phyloP scores from a whole-genome alignment of 2,888 invertebrate genomes.

The Drosophila neonasuta region DNA sequence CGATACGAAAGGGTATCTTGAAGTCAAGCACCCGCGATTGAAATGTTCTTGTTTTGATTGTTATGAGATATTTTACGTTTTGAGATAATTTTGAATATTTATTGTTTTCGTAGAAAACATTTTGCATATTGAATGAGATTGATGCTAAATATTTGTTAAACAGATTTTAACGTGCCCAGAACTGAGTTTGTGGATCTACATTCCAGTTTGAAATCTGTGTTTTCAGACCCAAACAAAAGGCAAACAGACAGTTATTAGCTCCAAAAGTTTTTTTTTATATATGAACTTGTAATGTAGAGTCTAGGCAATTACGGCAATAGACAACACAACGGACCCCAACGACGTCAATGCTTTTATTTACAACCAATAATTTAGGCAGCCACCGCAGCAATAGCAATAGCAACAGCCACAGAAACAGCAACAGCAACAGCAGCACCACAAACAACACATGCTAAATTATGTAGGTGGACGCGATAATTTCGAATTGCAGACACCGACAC shows the following conservation, averaged over 20 bases:
- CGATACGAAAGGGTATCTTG: not conserved
- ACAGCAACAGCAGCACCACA: conserved; percentile 23
- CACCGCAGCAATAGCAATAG: conserved; percentile 18
- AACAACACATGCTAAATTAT: conserved; percentile 71
- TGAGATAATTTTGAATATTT: not conserved
- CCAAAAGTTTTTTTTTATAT: not conserved
- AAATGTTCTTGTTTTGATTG: not conserved
- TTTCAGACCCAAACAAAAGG: conserved; percentile 3
- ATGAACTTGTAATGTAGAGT: conserved; percentile 24
- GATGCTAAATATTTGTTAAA: conserved; percentile 32
- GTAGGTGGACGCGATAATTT: conserved; percentile 77
- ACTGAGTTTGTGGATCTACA: conserved; percentile 31
- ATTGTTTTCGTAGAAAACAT: conserved; percentile 44
- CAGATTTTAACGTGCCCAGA: conserved; percentile 47
- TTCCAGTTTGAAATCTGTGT: conserved; percentile 23
- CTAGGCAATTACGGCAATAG: conserved; percentile 69
- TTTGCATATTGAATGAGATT: conserved; percentile 49
- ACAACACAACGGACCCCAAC: conserved; percentile 56
- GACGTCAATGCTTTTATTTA: conserved; percentile 65
- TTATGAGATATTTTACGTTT: conserved; percentile 46
- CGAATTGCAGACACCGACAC: conserved; percentile 64
- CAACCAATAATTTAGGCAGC: conserved; percentile 74
- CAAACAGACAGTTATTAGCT: conserved; percentile 41
- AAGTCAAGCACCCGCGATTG: not conserved
- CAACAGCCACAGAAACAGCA: conserved; percentile 8